Base-by-base conservation (phyloP, 2,113 vertebrate genomes). In the Vidua macroura region DNA sequence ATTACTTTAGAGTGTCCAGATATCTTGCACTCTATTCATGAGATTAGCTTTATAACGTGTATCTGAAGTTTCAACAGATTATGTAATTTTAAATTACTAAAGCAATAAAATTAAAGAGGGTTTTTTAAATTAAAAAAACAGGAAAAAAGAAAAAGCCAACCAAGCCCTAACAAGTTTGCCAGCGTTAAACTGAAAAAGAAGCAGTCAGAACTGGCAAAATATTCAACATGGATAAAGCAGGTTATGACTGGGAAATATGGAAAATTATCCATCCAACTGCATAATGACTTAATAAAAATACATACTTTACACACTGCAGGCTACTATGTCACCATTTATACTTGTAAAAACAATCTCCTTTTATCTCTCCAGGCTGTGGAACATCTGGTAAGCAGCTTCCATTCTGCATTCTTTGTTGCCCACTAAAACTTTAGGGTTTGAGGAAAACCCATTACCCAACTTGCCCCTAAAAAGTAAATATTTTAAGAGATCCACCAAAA, bases 351-450 rank as follows among this genome's bases (percentile, higher is more conserved):
- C 84, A 77, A 93, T 75, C 78, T 93, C 78, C 96, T 96, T 96
- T 97, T 96, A 95, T 97, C 95, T 97, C 75, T 92, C 62, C 82
- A 66, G 93, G 66, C 92, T 96, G 88, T 63, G 91, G 92, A 97
- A 96, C 96, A 97, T 97, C 97, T 98, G 96, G 94, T 81, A 94
- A 93, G 95, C 96, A 97, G 96, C 88, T 97, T 97, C 79, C 37
- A 88, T 53, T 89, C 55, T 76, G 68, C 92, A 89, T 77, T 97
- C 95, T 92, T 96, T 83, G 86, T 86, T 96, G 74, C 25, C 67
- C 74, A 93, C 94, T 90, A 84, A 97, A 93, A 92, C 30, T 75
- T 97, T 88, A 92, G 92, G 63, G 86, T 96, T 97, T 95, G 91
- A 97, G 96, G 89, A 92, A 96, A 95, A 95, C 82, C 93, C 94